Evolutionary conservation across 92 coral and sea anemone species (phyloP), one percentile per base, ranked within the genome.

Genomic region (Paragorgia papillata): DNA sequence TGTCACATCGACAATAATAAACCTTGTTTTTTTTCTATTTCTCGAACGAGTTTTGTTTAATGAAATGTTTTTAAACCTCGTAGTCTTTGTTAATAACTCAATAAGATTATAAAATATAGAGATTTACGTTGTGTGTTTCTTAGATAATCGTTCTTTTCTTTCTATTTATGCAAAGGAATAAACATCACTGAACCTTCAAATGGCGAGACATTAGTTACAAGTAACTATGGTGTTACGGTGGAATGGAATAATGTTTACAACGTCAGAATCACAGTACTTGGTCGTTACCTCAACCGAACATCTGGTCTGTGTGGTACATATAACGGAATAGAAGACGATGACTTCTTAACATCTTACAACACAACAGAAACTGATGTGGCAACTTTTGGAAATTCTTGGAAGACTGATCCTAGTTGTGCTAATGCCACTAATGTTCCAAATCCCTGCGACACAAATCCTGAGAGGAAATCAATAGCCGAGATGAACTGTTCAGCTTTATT

Each of bases 261-360:
- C 30, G 75, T 69, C 0, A 37, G 75, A 0, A 60, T 69, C 41
- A 49, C 20, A 6, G 41, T 69, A 26, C n/a, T 50, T 5, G 75
- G 59, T 69, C 75, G 75, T 13, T 69, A 67, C 37, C 21, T 41
- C 22, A 67, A 67, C 26, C 22, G 24, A 67, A 67, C 74, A 9
- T 41, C 74, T 67, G 74, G 74, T 18, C 29, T 67, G 22, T 67
- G 74, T 67, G 74, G 74, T 8, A 67, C 74, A 24, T 67, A 41
- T 25, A 67, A 67, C 29, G 57, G 44, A 41, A 44, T 1, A 6
- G 15, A 24, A 67, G 35, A 18, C 27, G 74, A 67, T 22, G 74
- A 67, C 26, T 67, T 67, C 57, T 41, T 29, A 17, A 67, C 74
- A 8, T 67, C 32, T 9, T 9, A 12, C 27, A 49, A 49, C 31